A percentile compares a stretch with the other conserved stretches of the same genome.
phyloP scores from a whole-genome alignment of 2,797 vertebrate species.

The Anolis apletophallus region DNA sequence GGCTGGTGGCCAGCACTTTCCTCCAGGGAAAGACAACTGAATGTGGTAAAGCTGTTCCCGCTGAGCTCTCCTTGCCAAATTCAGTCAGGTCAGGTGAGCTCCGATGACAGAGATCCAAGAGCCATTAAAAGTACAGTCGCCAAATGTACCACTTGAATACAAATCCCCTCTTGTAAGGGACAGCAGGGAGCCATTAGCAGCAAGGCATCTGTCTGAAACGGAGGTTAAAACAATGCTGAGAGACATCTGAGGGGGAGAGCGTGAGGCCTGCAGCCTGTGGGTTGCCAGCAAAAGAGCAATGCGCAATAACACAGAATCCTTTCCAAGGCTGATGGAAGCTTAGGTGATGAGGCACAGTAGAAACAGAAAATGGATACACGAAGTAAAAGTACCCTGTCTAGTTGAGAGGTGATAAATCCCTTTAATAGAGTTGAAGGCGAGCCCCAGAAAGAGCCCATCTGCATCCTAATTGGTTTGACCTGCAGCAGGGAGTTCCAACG shows the following conservation, averaged over 20 bases:
- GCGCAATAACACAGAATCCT: constrained; percentile 39
- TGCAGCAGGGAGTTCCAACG: too few species aligned
- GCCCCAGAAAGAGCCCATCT: too few species aligned
- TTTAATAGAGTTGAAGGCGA: too few species aligned
- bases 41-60: constrained; percentile 69
- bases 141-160: constrained; percentile 44
- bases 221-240: constrained; percentile 12
- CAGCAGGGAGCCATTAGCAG: constrained; percentile 9
- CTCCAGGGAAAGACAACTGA: constrained; percentile 76
- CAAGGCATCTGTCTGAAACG: constrained; percentile 47
- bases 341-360: constrained; percentile 43
- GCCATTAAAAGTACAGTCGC: neutral
- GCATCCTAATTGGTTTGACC: too few species aligned
- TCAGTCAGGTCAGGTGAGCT: constrained; percentile 62
- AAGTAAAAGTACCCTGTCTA: neutral
- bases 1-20: constrained; percentile 74
- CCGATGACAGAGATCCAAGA: constrained; percentile 32
- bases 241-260: constrained; percentile 18
- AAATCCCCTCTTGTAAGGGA: constrained; percentile 44
- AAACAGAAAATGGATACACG: constrained; percentile 31
- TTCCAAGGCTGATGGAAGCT: neutral
- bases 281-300: constrained; percentile 39
- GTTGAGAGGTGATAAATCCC: neutral
- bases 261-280: neutral
- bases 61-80: constrained; percentile 66